Conservation (phyloP, 2,888 invertebrate species). For the Chorisops tibialis region DNA sequence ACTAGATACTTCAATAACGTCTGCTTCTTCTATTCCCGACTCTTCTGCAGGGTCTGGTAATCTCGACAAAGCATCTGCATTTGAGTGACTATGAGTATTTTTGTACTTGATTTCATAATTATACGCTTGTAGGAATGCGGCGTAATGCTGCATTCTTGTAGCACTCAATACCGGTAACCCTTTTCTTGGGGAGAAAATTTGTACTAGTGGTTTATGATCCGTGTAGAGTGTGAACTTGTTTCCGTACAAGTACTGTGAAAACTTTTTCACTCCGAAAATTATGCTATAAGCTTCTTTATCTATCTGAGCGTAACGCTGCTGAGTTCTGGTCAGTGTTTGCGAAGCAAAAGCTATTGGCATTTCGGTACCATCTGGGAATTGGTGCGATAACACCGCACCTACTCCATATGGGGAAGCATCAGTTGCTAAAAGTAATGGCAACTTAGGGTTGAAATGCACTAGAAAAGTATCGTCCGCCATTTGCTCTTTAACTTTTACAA, state of each 20-base stretch:
- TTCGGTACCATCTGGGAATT: constrained; percentile 39
- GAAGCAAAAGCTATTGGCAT: too few relatives aligned
- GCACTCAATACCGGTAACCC: constrained; percentile 32
- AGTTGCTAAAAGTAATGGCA: background rate
- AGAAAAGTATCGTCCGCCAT: too few relatives aligned
- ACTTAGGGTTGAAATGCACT: too few relatives aligned
- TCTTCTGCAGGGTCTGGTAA: constrained; percentile 2
- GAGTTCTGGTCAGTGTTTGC: constrained; percentile 39
- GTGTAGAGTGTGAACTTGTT: too few relatives aligned
- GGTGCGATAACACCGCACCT: constrained; percentile 41
- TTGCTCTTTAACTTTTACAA: too few relatives aligned
- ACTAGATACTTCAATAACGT: constrained; percentile 27
- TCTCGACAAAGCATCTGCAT: constrained; percentile 30
- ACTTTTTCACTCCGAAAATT: constrained; percentile 44
- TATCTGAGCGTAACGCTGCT: constrained; percentile 38
- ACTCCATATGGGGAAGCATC: constrained; percentile 8
- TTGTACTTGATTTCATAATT: too few relatives aligned
- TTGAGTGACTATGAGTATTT: constrained; percentile 2
- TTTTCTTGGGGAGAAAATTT: constrained; percentile 33
- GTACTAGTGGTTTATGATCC: constrained; percentile 43
- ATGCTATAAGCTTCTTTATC: constrained; percentile 42
- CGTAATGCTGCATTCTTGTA: constrained; percentile 21
- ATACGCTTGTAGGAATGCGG: too few relatives aligned
- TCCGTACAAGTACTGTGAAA: constrained; percentile 47
- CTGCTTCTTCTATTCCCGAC: constrained; percentile 18